Evolutionary conservation across 2,888 invertebrate species (phyloP), one percentile per base, ranked within the genome.

Genomic region (Drosophila limbata): DNA sequence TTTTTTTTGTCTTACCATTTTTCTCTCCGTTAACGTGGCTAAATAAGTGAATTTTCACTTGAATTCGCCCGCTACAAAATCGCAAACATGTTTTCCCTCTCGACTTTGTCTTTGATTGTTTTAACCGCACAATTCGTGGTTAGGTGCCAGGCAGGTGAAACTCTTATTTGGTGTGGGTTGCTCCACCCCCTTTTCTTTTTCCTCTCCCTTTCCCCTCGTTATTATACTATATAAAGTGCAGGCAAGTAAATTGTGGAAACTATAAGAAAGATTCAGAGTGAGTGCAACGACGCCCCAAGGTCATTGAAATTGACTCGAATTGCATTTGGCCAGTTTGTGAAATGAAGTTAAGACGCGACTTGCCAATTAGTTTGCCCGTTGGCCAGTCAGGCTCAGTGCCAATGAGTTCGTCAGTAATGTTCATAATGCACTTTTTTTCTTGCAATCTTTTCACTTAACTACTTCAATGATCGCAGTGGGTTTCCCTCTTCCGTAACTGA

Each of bases 241-340:
- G 50, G 15, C 39, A 39, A 28, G 28, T 28, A 55, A 53, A 74
- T 73, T 76, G 76, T 66, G 55, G 62, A 31, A 55, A 33, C 28
- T 25, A 13, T 28, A 39, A 17, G 28, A 42, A 28, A 64, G 42
- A 66, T 60, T 51, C 44, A 33, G 45, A 57, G 68, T 52, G 75
- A 70, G 67, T 77, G 78, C 79, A 82, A 50, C 65, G 79, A 63
- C 63, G 87, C 82, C 85, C 70, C 85, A 85, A 85, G 85, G 85
- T 85, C 88, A 88, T 88, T 85, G 88, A 80, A 84, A 88, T 88
- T 72, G 64, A 45, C 74, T 69, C 52, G 76, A 78, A 76, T 61
- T 64, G 60, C 55, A 47, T 45, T 64, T 70, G 65, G 40, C n/a
- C 57, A 59, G 48, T 69, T 64, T 39, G 48, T 35, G 50, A 62